A percentile compares a stretch with the other conserved stretches of the same genome.
Evolutionary conservation across 2,113 vertebrate genomes (phyloP).

Genomic region (Neolamprologus falcicula): DNA sequence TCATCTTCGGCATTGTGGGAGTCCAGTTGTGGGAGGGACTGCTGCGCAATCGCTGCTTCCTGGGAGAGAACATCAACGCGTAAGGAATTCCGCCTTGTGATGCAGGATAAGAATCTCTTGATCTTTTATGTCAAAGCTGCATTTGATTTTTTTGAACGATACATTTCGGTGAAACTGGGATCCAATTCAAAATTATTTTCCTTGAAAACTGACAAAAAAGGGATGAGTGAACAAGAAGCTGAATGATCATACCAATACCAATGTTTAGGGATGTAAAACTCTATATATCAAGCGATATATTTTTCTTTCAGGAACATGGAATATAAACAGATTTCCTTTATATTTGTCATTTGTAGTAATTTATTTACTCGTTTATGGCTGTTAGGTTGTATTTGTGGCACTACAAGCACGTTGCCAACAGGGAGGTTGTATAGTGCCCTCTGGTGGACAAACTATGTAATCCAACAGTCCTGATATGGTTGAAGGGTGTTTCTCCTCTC

Average conservation of each 20-base stretch:
- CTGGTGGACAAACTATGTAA: neutral
- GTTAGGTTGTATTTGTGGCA: neutral
- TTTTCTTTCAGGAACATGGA: neutral
- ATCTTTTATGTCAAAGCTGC: neutral
- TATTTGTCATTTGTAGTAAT: neutral
- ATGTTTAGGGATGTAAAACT: neutral
- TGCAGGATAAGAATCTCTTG: neutral
- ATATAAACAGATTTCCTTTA: neutral
- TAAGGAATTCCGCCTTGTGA: slow-evolving; percentile 1
- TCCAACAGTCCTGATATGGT: neutral
- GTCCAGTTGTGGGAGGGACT: slow-evolving; percentile 77
- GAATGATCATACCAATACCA: neutral
- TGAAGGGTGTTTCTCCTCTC: neutral
- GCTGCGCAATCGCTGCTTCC: slow-evolving; percentile 66
- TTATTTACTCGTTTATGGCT: neutral
- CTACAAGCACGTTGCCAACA: neutral
- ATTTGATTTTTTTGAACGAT: neutral
- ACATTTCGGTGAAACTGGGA: neutral
- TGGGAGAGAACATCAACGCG: slow-evolving; percentile 32
- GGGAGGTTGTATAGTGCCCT: neutral
- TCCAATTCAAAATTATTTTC: neutral
- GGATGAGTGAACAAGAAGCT: neutral
- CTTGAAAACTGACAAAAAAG: neutral
- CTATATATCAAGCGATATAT: neutral
- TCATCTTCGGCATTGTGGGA: slow-evolving; percentile 80